phyloP scores from a whole-genome alignment of 2,113 vertebrate genomes.

The Cephalopterus ornatus region DNA sequence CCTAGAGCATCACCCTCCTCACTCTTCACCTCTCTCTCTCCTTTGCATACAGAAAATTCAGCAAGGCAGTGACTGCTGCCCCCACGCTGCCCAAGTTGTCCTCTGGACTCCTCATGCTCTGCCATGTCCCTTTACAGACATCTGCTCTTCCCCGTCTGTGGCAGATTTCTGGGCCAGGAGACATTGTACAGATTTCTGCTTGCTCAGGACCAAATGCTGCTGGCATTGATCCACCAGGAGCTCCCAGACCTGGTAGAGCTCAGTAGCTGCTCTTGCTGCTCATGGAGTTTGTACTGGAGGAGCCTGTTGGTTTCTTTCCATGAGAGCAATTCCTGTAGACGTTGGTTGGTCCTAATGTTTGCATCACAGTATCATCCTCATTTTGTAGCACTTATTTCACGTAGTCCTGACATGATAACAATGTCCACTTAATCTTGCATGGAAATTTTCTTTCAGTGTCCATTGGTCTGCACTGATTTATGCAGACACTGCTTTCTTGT shows the following conservation, averaged over 20 bases:
- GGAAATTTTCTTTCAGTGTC: conserved; percentile 28
- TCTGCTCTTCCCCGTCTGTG: not conserved
- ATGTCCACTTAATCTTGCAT: conserved; percentile 33
- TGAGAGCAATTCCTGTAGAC: not conserved
- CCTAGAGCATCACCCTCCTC: not conserved
- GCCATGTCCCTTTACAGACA: fast-evolving
- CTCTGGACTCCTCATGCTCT: not conserved
- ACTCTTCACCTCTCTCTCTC: not conserved
- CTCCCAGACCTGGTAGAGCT: not conserved
- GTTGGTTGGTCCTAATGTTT: not conserved
- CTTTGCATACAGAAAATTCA: not conserved
- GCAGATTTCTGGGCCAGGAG: not conserved
- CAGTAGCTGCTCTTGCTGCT: not conserved
- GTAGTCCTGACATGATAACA: conserved; percentile 12
- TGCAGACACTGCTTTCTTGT: conserved; percentile 27
- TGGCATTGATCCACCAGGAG: not conserved
- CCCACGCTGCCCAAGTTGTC: fast-evolving
- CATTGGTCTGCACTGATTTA: conserved; percentile 52
- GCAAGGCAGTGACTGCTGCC: not conserved
- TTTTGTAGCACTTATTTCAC: conserved; percentile 11
- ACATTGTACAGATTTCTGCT: not conserved
- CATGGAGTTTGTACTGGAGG: not conserved
- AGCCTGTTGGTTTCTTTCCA: not conserved
- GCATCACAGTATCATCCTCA: not conserved
- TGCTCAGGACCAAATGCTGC: not conserved